Conservation (phyloP, 2,888 invertebrate genomes). For the Tyria jacobaeae region DNA sequence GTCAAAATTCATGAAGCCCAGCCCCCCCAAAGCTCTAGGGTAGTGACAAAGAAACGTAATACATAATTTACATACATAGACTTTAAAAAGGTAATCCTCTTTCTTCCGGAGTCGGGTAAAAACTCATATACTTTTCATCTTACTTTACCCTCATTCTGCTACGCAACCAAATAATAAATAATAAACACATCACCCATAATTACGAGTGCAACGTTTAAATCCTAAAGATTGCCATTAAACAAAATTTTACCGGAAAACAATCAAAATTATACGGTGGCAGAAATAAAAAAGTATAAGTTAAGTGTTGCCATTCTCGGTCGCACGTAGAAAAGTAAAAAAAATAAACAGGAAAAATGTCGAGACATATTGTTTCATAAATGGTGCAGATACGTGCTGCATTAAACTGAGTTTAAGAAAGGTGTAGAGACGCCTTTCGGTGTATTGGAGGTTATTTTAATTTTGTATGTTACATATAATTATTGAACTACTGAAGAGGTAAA, state of each 20-base stretch:
- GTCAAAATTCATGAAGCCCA: no score
- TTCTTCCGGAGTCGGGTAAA: no score
- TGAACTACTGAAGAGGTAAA: no score
- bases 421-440: not conserved
- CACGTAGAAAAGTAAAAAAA: constrained; percentile 37
- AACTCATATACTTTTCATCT: no score
- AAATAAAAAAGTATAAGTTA: constrained; percentile 44
- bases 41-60: no score
- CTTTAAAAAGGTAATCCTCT: no score
- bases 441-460: no score
- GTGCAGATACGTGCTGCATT: constrained; percentile 7
- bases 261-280: constrained; percentile 39
- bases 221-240: constrained; percentile 18
- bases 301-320: constrained; percentile 52
- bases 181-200: not conserved
- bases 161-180: no score
- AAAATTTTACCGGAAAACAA: constrained; percentile 26
- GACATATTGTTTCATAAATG: constrained; percentile 37
- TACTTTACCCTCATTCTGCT: no score
- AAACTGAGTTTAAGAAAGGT: not conserved
- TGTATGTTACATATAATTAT: no score
- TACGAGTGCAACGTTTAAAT: constrained; percentile 9
- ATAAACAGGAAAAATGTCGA: constrained; percentile 34
- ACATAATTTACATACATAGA: no score
- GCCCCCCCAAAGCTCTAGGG: no score